Percentiles rank a stretch among this genome's conserved stretches.
Evolutionary conservation across 2,888 invertebrate genomes (phyloP).

Genomic region (Diplazon laetatorius): DNA sequence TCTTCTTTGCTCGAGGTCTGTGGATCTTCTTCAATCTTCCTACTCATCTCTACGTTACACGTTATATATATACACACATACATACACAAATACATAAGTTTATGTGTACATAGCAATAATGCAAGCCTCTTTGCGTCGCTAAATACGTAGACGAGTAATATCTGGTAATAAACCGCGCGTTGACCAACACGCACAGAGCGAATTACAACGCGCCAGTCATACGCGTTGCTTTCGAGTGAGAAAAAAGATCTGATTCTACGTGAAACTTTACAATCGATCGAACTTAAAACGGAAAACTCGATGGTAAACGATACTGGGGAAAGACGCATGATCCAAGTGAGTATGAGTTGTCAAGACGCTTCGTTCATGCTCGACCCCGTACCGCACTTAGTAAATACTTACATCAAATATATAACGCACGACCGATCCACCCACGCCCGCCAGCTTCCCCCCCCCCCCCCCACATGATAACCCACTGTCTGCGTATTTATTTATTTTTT

Average conservation of each 20-base stretch:
- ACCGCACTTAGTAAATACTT: no score
- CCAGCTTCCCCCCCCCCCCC: conserved; percentile 26
- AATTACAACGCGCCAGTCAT: conserved; percentile 5
- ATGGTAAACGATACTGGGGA: background rate
- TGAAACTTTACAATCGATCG: background rate
- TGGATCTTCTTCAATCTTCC: no score
- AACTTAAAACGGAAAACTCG: background rate
- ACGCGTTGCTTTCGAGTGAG: background rate
- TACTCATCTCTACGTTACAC: no score
- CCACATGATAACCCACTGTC: background rate
- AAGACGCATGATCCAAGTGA: conserved; percentile 38
- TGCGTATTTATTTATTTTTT: no score
- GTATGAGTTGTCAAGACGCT: conserved; percentile 53
- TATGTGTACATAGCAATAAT: background rate
- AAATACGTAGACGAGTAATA: conserved; percentile 52
- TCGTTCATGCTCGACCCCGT: conserved; percentile 52
- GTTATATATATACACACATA: conserved; percentile 16
- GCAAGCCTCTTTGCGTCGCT: conserved; percentile 37
- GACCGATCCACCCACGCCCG: conserved; percentile 57
- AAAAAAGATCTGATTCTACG: background rate
- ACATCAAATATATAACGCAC: conserved; percentile 45
- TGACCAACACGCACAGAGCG: conserved; percentile 37
- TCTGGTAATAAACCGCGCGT: no score
- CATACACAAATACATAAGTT: background rate
- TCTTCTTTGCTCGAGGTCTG: no score